These are phyloP conservation scores for Portunus trituberculatus DNA, from an alignment of 1,140 invertebrate species.

Conservation along the genomic window DNA sequence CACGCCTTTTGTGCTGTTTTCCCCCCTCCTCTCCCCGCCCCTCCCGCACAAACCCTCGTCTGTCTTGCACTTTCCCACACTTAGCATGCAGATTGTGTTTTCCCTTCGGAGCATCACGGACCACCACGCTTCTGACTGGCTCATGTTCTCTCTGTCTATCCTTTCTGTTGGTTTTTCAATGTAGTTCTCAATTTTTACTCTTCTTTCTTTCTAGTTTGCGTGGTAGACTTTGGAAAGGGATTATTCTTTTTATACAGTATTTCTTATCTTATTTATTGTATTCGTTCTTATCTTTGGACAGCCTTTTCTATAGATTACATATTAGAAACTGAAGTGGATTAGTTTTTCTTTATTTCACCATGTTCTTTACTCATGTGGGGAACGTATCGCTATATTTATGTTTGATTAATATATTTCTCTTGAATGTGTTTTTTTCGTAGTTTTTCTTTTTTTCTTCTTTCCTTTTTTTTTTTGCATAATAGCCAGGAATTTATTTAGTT, in stretches of 20 bases:
- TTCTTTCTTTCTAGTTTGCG: neutral
- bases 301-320: too few species aligned
- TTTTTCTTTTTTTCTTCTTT: too few species aligned
- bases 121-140: neutral
- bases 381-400: too few species aligned
- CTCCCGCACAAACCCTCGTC: neutral
- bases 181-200: neutral
- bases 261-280: neutral
- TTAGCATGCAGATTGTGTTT: neutral
- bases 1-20: neutral
- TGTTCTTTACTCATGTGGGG: too few species aligned
- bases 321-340: too few species aligned
- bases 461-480: too few species aligned
- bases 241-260: neutral
- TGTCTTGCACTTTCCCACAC: neutral
- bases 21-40: neutral
- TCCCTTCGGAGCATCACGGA: neutral
- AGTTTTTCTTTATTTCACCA: too few species aligned
- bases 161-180: neutral
- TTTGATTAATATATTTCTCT: too few species aligned
- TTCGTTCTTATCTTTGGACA: too few species aligned
- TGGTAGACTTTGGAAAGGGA: too few species aligned
- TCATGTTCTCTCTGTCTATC: neutral
- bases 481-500: too few species aligned
- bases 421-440: too few species aligned